Percentiles rank a stretch among this genome's conserved stretches.
Evolutionary conservation across 2,888 invertebrate genomes (phyloP).

Genomic region (Megastigmus dorsalis): DNA sequence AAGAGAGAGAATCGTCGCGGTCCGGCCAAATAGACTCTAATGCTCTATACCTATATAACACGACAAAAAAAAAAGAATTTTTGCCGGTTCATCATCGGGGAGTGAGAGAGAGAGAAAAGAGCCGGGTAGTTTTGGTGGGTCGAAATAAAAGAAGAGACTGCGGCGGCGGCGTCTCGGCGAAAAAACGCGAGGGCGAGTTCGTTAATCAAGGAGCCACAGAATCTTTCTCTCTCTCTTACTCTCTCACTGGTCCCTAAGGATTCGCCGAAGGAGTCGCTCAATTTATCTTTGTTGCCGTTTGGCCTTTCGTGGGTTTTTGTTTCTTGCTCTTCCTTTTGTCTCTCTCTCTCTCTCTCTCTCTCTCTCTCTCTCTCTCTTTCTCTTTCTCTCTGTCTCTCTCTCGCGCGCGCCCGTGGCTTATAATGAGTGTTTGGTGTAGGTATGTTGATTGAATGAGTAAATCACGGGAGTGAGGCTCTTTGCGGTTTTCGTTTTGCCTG

Average conservation of each 20-base stretch:
- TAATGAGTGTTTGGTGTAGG: slow-evolving; percentile 53
- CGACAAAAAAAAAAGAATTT: not conserved
- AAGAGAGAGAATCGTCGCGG: not conserved
- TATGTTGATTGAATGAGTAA: slow-evolving; percentile 54
- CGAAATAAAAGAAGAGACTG: too few species aligned
- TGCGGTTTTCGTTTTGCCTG: slow-evolving; percentile 13
- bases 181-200: slow-evolving; percentile 37
- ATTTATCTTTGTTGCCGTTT: slow-evolving; percentile 43
- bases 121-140: too few species aligned
- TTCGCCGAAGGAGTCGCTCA: slow-evolving; percentile 42
- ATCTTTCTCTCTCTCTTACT: too few species aligned
- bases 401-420: slow-evolving; percentile 3
- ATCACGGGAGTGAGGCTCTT: slow-evolving; percentile 23
- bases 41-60: too few species aligned
- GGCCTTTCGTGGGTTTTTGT: slow-evolving; percentile 8
- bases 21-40: not conserved
- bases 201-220: slow-evolving; percentile 44
- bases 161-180: too few species aligned
- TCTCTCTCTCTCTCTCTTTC: not conserved
- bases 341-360: not conserved
- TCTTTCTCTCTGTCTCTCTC: not conserved
- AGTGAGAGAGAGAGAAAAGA: slow-evolving; percentile 4
- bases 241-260: slow-evolving; percentile 18
- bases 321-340: not conserved
- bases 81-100: too few species aligned